Percentiles rank a stretch among this genome's conserved stretches.
phyloP scores from a whole-genome alignment of 2,888 invertebrate species.

The Gibbula magus region DNA sequence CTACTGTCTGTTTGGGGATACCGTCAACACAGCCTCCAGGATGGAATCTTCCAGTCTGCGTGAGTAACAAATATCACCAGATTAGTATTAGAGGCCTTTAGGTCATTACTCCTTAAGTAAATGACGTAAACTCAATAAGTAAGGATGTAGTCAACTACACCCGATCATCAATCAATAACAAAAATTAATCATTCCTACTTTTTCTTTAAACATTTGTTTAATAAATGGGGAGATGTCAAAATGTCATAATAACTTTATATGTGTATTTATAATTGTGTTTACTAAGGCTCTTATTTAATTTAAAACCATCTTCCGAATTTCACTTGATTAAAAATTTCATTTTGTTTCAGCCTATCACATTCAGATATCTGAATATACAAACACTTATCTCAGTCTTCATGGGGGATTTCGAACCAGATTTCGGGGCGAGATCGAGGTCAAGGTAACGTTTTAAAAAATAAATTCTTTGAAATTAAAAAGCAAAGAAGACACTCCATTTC shows the following conservation, averaged over 20 bases:
- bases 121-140: too few relatives aligned
- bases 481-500: too few relatives aligned
- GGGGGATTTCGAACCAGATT: slow-evolving; percentile 34
- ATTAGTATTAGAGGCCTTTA: background rate
- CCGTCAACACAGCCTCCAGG: slow-evolving; percentile 41
- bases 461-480: too few relatives aligned
- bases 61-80: slow-evolving; percentile 29
- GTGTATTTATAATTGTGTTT: background rate
- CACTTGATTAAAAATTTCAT: background rate
- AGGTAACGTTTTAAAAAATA: slow-evolving; percentile 30
- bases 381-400: slow-evolving; percentile 25
- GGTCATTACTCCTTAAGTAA: background rate
- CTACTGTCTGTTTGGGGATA: slow-evolving; percentile 46
- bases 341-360: slow-evolving; percentile 37
- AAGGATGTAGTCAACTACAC: too few relatives aligned
- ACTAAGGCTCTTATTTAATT: background rate
- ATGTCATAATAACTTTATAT: too few relatives aligned
- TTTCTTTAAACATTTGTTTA: too few relatives aligned
- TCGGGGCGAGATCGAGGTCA: slow-evolving; percentile 37
- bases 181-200: too few relatives aligned
- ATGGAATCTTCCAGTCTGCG: slow-evolving; percentile 47
- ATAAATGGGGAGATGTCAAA: too few relatives aligned
- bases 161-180: too few relatives aligned
- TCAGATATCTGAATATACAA: slow-evolving; percentile 34
- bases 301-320: too few relatives aligned